Conservation (phyloP, 2,113 vertebrate genomes). For the Planiliza haematocheilus region DNA sequence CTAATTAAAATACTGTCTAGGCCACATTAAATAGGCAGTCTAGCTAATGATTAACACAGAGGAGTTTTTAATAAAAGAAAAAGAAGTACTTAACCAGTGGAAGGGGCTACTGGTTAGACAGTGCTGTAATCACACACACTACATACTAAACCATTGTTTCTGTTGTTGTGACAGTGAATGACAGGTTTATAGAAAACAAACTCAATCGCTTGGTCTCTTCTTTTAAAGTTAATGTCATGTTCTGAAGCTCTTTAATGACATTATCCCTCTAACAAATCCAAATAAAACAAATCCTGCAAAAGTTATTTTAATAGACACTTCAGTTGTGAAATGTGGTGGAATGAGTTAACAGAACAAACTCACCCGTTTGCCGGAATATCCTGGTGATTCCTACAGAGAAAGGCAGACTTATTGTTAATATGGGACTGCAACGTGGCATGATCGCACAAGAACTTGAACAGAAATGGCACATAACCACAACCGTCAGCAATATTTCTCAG, state of each 20-base stretch:
- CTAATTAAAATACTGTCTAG: slow-evolving; percentile 79
- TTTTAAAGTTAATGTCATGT: background rate
- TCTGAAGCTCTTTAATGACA: slow-evolving; percentile 2
- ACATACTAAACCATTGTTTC: background rate
- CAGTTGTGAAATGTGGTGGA: background rate
- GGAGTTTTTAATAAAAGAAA: slow-evolving; percentile 61
- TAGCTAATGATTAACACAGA: slow-evolving; percentile 74
- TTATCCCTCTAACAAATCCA: background rate
- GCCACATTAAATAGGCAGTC: slow-evolving; percentile 66
- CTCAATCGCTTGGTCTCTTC: background rate
- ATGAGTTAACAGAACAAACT: slow-evolving; percentile 29
- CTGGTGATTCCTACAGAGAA: slow-evolving; percentile 68
- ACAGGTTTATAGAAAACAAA: background rate
- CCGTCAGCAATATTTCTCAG: no score
- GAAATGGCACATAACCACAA: background rate
- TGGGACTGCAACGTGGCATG: background rate
- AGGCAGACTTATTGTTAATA: background rate
- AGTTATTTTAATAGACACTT: background rate
- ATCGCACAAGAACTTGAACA: background rate
- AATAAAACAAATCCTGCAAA: background rate
- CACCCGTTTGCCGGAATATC: slow-evolving; percentile 76
- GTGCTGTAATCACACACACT: slow-evolving; percentile 12
- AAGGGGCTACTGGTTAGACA: slow-evolving; percentile 31
- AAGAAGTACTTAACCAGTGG: slow-evolving; percentile 36
- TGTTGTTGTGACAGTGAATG: slow-evolving; percentile 5